These are phyloP conservation scores for Epinephelus fuscoguttatus DNA, from an alignment of 2,113 vertebrate species.

Conservation along the genomic window DNA sequence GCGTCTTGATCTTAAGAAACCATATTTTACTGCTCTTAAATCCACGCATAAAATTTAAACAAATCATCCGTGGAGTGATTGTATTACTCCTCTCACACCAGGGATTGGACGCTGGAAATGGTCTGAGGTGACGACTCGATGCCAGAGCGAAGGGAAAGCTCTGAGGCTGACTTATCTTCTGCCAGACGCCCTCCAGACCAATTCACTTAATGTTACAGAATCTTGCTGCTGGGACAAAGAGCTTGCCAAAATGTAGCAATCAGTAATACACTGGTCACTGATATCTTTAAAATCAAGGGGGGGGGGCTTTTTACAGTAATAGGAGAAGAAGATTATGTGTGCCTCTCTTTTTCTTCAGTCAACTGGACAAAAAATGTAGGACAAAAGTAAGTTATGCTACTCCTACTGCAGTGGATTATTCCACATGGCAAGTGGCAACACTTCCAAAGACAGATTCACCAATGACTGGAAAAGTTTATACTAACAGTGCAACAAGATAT, in stretches of 20 bases:
- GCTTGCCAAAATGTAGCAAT: slow-evolving; percentile 10
- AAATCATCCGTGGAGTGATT: background rate
- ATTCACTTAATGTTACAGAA: slow-evolving; percentile 36
- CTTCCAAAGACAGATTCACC: background rate
- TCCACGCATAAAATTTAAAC: background rate
- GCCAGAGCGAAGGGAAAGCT: background rate
- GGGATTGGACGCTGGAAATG: slow-evolving; percentile 1
- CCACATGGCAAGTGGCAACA: background rate
- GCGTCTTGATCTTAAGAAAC: background rate
- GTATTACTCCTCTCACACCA: background rate
- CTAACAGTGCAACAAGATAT: background rate
- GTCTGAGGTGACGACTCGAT: slow-evolving; percentile 1
- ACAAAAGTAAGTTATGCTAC: background rate
- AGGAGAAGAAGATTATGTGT: background rate
- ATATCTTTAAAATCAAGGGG: background rate
- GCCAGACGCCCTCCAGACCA: background rate
- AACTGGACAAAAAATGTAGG: background rate
- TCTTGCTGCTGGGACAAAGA: slow-evolving; percentile 1
- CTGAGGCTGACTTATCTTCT: slow-evolving; percentile 1
- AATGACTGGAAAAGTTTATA: background rate
- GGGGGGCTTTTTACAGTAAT: background rate
- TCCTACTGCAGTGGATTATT: background rate
- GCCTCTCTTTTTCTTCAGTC: background rate
- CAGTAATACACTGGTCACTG: background rate
- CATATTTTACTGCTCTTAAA: background rate